Evolutionary conservation across 2,797 vertebrate species (phyloP), one percentile per base, ranked within the genome.

Genomic region (Spea hammondii): DNA sequence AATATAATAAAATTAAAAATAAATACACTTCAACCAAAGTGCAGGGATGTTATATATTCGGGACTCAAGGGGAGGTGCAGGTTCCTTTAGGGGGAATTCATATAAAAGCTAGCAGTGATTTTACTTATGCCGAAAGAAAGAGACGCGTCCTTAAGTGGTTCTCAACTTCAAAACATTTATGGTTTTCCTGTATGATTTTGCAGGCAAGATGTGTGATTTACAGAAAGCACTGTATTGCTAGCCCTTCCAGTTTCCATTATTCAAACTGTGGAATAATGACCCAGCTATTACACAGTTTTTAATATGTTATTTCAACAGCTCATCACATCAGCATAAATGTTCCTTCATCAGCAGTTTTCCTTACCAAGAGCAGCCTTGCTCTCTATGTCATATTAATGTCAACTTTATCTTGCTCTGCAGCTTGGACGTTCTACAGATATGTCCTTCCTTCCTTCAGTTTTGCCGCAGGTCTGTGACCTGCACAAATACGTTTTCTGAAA

Each of bases 381-480:
- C 57, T 51, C 46, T 46, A 11, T 82, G 80, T 70, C 70, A 74
- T 65, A 77, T 82, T 82, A 77, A 78, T 82, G 80, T 82, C 70
- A 82, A 46, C 65, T 69, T 67, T 60, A 70, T 77, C 80, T 77
- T 57, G 65, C 70, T 64, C 49, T 64, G 75, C 77, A 69, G 79
- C 75, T 51, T 64, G 64, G 74, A 88, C 82, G 84, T 86, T 64
- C 83, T 88, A 88, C 86, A 87, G 83, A 84, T 79, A 47, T 83
- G 53, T 85, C 75, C 68, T 66, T 48, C 73, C 74, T 32, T 32
- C 32, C 85, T 86, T 83, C 5, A 83, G 83, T 89, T 88, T 82
- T 87, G 73, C 50, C 13, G 87, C 83, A 77, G 86, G 88, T 89
- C 84, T 83, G 59, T 89, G 86, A 90, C 87, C 87, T 83, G 86